These are phyloP conservation scores for Scolopax mira DNA, from an alignment of 2,113 vertebrate genomes.

Conservation along the genomic window DNA sequence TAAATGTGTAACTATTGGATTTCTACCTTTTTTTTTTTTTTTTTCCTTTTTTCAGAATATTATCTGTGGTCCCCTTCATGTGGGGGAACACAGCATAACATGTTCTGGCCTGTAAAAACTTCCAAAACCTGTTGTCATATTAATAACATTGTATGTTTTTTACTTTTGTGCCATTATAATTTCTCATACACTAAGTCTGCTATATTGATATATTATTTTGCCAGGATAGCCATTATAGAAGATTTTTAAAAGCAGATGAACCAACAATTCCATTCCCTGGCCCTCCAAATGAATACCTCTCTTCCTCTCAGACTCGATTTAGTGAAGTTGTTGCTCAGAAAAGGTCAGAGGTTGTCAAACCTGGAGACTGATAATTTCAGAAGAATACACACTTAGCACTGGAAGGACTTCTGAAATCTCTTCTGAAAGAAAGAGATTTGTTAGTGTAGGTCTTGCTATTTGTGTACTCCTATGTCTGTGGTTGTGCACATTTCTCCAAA, in stretches of 20 bases:
- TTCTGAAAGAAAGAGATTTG: background rate
- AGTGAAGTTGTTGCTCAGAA: background rate
- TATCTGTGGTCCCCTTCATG: background rate
- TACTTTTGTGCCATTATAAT: background rate
- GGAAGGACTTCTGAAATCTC: background rate
- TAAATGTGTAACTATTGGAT: background rate
- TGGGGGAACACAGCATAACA: rapidly evolving
- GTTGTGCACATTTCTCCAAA: background rate
- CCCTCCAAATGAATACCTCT: background rate
- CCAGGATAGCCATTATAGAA: background rate
- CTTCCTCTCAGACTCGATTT: background rate
- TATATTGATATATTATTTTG: background rate
- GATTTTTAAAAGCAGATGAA: background rate
- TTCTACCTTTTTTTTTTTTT: background rate
- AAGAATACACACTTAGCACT: background rate
- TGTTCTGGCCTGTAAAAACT: background rate
- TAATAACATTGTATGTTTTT: background rate
- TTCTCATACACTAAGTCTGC: background rate
- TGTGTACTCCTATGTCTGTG: background rate
- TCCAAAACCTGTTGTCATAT: background rate
- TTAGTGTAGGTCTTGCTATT: background rate
- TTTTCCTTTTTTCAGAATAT: background rate
- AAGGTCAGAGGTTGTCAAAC: background rate
- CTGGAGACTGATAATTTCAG: background rate
- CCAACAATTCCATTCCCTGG: background rate